These are phyloP conservation scores for Hoplodrina blanda DNA, from an alignment of 2,888 invertebrate species.

Conservation along the genomic window DNA sequence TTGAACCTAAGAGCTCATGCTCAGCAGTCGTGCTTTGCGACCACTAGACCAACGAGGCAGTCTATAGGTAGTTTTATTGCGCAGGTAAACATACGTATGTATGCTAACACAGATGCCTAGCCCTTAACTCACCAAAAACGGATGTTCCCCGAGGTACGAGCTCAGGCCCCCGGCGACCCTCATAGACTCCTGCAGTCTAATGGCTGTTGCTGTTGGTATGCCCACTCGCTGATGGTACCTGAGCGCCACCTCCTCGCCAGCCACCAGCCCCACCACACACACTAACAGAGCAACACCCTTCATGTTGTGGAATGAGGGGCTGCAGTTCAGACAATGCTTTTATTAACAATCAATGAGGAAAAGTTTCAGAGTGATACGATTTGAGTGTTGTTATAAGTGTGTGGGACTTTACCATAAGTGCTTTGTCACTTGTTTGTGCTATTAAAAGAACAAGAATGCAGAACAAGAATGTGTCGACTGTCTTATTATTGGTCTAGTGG, in stretches of 20 bases:
- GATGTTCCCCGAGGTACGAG: constrained; percentile 40
- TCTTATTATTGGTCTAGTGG: not conserved
- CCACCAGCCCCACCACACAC: constrained; percentile 16
- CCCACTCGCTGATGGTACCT: constrained; percentile 45
- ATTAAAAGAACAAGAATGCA: constrained; percentile 4
- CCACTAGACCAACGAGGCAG: too few species aligned
- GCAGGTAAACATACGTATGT: too few species aligned
- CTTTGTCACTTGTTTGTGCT: not conserved
- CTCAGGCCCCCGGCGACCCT: constrained; percentile 15
- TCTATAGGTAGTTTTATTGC: too few species aligned
- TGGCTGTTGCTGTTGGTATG: constrained; percentile 32
- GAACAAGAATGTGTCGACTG: not conserved
- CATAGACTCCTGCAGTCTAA: constrained; percentile 25
- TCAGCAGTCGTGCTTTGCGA: too few species aligned
- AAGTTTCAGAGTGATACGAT: constrained; percentile 7
- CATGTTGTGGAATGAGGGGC: constrained; percentile 19
- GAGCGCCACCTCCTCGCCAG: constrained; percentile 17
- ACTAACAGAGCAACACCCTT: constrained; percentile 13
- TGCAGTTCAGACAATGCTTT: not conserved
- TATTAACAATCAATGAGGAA: constrained; percentile 10
- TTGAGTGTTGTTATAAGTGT: constrained; percentile 12
- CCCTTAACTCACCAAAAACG: constrained; percentile 37
- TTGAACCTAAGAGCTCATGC: too few species aligned
- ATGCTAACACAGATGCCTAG: too few species aligned
- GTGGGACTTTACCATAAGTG: not conserved